Evolutionary conservation across 1,140 invertebrate species (phyloP), one percentile per base, ranked within the genome.

Genomic region (Goniozus legneri): DNA sequence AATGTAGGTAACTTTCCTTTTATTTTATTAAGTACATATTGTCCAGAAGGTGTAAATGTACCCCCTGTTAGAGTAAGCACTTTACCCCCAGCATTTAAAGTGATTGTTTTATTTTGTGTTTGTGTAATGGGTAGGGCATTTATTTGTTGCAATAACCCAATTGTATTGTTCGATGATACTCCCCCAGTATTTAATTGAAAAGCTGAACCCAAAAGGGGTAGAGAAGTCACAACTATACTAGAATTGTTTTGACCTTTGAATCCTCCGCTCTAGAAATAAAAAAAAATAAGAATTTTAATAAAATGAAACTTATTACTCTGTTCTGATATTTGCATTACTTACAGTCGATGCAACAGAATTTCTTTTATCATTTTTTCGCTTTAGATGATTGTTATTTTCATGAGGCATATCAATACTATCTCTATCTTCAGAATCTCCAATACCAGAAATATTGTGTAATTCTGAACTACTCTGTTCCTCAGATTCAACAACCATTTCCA

Each of bases 401-500:
- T n/a, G n/a, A n/a, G n/a, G n/a, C n/a, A n/a, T n/a, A n/a, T n/a
- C n/a, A n/a, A n/a, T n/a, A n/a, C n/a, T n/a, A n/a, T n/a, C n/a
- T n/a, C n/a, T n/a, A n/a, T 52, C 49, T 30, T 56, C 56, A 1
- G 20, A 20, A 2, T 57, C 50, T 8, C 31, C 33, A 13, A 47
- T 12, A 14, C 32, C 21, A 13, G 45, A 44, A n/a, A 44, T 32
- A 14, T 42, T 37, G 15, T 38, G 32, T 13, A 52, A 38, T 6
- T 58, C 53, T 8, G 33, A 1, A 52, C 53, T 47, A 47, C 43
- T 8, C 33, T 59, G 44, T 50, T 62, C 54, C 27, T 65, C 62
- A 0, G 60, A 60, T 21, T 64, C 62, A 0, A 62, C 56, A 0
- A 62, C 52, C 62, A 71, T 71, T 50, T 73, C 64, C 24, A 68